Conservation (phyloP, 2,888 invertebrate genomes). For the Andrena flavipes region DNA sequence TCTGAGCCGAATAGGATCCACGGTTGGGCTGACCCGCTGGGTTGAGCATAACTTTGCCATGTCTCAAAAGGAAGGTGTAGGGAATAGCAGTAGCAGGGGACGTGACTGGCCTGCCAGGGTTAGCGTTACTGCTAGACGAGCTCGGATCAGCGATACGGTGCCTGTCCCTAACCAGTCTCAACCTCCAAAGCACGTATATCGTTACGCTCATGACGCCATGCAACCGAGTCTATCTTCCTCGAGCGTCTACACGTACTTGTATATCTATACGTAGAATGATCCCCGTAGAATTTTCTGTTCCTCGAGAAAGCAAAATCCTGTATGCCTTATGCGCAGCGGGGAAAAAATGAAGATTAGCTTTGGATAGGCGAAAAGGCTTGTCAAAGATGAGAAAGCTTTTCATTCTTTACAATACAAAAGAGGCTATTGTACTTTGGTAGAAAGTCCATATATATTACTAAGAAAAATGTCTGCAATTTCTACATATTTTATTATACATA, state of each 20-base stretch:
- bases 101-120: slow-evolving; percentile 81
- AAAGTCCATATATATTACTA: too few species aligned
- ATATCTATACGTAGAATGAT: slow-evolving; percentile 41
- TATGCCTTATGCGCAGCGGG: slow-evolving; percentile 19
- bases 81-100: slow-evolving; percentile 76
- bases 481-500: too few species aligned
- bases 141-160: slow-evolving; percentile 81
- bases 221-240: slow-evolving; percentile 69
- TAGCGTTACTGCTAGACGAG: slow-evolving; percentile 80
- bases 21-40: slow-evolving; percentile 64
- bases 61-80: slow-evolving; percentile 71
- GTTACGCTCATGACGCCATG: slow-evolving; percentile 74
- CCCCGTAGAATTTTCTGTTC: slow-evolving; percentile 49
- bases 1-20: slow-evolving; percentile 68
- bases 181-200: slow-evolving; percentile 74
- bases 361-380: background rate
- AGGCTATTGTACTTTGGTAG: background rate
- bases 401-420: slow-evolving; percentile 1
- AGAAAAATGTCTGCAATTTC: background rate
- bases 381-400: background rate
- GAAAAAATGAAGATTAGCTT: slow-evolving; percentile 22
- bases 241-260: slow-evolving; percentile 50
- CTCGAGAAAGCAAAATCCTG: slow-evolving; percentile 39
- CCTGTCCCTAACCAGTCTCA: slow-evolving; percentile 76
- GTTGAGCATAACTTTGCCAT: slow-evolving; percentile 59